Conservation (phyloP, 2,113 vertebrate genomes). For the Microcebus tavaratra region DNA sequence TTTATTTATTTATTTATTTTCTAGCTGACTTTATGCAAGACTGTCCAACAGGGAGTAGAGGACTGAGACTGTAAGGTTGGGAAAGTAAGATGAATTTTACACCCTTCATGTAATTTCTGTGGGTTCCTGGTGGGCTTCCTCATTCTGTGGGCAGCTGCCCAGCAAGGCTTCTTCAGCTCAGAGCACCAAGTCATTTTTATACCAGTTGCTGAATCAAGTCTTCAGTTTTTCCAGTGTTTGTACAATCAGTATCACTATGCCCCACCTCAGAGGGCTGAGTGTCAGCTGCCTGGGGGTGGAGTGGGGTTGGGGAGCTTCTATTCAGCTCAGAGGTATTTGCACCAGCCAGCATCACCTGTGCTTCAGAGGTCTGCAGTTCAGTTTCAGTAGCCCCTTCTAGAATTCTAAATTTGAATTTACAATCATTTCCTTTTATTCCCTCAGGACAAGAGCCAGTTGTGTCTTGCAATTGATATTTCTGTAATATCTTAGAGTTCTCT, state of each 20-base stretch:
- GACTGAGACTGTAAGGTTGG: background rate
- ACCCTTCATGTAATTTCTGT: background rate
- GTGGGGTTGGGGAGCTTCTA: fast-evolving
- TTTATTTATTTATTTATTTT: background rate
- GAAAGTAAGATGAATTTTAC: background rate
- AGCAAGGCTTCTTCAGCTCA: background rate
- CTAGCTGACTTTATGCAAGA: background rate
- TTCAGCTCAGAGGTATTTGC: fast-evolving
- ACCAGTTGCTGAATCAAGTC: background rate
- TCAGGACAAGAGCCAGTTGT: background rate
- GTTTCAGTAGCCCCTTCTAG: background rate
- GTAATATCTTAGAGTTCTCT: background rate
- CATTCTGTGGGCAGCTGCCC: background rate
- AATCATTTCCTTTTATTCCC: background rate
- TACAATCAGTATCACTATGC: background rate
- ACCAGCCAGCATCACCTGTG: background rate
- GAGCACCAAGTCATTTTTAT: background rate
- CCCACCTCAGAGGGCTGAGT: background rate
- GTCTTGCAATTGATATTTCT: background rate
- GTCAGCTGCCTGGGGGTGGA: background rate
- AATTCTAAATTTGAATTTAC: background rate
- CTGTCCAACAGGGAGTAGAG: background rate
- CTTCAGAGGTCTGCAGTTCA: background rate
- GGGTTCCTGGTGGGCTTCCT: background rate
- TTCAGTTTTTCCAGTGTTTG: background rate